Evolutionary conservation across 1,140 invertebrate genomes (phyloP).

Genomic region (Pogonognathellus flavescens): DNA sequence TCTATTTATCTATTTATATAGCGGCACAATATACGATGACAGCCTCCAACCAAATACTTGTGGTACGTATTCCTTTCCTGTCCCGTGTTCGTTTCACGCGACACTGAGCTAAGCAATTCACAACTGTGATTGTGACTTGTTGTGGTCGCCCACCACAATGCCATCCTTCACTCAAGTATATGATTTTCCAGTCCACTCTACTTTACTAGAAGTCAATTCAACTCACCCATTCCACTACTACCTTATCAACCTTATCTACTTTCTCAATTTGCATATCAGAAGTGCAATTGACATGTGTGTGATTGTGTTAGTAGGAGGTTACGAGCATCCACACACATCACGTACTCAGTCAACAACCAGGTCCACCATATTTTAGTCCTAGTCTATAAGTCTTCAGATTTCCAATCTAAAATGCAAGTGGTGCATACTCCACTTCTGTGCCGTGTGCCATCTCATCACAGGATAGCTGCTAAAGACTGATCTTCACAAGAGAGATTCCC

Average conservation of each 20-base stretch:
- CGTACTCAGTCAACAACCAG: not conserved
- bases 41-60: not conserved
- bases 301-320: not conserved
- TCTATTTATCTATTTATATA: not conserved
- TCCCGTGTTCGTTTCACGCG: too few species aligned
- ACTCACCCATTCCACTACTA: not conserved
- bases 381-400: too few species aligned
- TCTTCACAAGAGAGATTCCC: too few species aligned
- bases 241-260: not conserved
- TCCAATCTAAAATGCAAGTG: too few species aligned
- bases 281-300: slow-evolving; percentile 3
- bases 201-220: not conserved
- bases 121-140: slow-evolving; percentile 14
- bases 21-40: not conserved
- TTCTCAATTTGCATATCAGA: not conserved
- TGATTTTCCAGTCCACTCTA: not conserved
- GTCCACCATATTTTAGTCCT: not conserved
- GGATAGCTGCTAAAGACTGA: too few species aligned
- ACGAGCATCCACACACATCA: not conserved
- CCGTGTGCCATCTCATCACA: too few species aligned
- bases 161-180: slow-evolving; percentile 10
- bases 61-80: not conserved
- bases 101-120: slow-evolving; percentile 5
- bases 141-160: not conserved
- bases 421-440: too few species aligned